Evolutionary conservation across 2,113 vertebrate genomes (phyloP), one percentile per base, ranked within the genome.

Genomic region (Porphyrio hochstetteri): DNA sequence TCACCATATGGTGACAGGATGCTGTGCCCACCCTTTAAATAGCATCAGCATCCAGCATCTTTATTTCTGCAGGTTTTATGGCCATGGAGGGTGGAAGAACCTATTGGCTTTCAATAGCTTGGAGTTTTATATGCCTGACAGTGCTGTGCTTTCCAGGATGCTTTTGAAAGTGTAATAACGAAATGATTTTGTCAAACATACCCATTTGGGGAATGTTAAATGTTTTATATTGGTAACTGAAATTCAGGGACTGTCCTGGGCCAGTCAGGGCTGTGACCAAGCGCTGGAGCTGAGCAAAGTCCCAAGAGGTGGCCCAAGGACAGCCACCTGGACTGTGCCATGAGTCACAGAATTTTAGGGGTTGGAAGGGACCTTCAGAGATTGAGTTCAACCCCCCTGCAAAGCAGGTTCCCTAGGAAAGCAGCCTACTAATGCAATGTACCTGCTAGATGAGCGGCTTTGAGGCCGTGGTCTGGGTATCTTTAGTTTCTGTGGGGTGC

Each of bases 291-390:
- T 3, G 20, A 74, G 35, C 27, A 52, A 57, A 75, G 35, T 2
- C 14, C 48, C 5, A 6, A 19, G 55, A 52, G 55, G 40, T 87
- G 78, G 35, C 60, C 48, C 16, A 3, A 68, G 25, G 33, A 56
- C 0, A 5, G 28, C 15, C 35, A 16, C 27, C 24, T 3, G 1
- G 53, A 7, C 29, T 3, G 11, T 3, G 57, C 38, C 0, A 3
- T 27, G 77, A 46, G 44, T 46, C 17, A 46, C 44, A 46, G 44
- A 46, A 46, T 46, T 46, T 46, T 46, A 46, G 17, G 44, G 44
- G 44, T 19, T 46, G 44, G 44, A 46, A 46, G 44, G 44, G 44
- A 46, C 44, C 44, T 46, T 8, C 16, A 46, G 44, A 46, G 44
- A 46, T 46, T 46, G 44, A 46, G 44, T 46, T 46, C 44, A 46